Evolutionary conservation across 1,140 invertebrate genomes (phyloP), one percentile per base, ranked within the genome.

Genomic region (Lordiphosa collinella): DNA sequence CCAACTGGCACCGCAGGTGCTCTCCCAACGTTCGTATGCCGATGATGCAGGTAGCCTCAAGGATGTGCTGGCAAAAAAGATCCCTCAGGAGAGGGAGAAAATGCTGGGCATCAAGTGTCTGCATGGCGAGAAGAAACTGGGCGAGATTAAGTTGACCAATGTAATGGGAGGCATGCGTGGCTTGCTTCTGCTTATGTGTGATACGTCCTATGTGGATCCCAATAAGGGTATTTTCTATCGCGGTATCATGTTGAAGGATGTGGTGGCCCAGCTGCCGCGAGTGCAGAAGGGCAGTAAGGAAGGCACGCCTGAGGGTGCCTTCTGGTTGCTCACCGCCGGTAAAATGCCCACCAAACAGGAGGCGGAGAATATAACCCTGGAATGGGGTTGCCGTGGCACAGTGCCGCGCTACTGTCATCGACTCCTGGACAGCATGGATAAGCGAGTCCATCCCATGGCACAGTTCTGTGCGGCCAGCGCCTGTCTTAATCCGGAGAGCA

Each of bases 161-260:
- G 94, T 98, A 91, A 98, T 99, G 90, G 97, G 97, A 71, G 97
- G 97, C 31, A 98, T 99, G 97, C 91, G 97, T 72, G 96, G 96
- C 3, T 97, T 99, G 88, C 95, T 96, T 82, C 96, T 95, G 48
- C 89, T 99, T n/a, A 94, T 98, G 0, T 97, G 95, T 89, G 97
- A 99, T 89, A 98, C 97, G 1, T 98, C 97, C 6, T 94, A 97
- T 9, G 90, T 99, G 44, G 97, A 98, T 87, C 92, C 97, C 3
- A 95, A 98, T 50, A 96, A 98, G 89, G 97, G 97, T 40, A 98
- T 99, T 86, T 91, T 95, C 35, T 99, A 98, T 92, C 94, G 97
- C 47, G 97, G 96, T 1, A 93, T 95, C 65, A 95, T 95, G 8
- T 98, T 99, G 74, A 96, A 96, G 3, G 96, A 98, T 75, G 98